Conservation (phyloP, 2,113 vertebrate genomes). For the Myotis davidii region DNA sequence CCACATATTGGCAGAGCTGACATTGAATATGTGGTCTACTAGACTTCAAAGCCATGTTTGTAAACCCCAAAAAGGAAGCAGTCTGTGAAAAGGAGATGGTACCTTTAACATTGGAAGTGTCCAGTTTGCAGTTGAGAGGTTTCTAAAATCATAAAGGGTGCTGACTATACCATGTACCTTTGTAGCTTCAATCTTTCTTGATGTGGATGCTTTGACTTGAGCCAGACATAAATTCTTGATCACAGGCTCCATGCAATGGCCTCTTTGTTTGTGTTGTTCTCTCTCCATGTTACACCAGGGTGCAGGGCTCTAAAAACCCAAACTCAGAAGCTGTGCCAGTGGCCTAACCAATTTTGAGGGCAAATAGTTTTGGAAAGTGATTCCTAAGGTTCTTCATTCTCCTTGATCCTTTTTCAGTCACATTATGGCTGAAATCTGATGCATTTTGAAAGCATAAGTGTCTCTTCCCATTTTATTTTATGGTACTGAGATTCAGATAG, state of each 20-base stretch:
- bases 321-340: background rate
- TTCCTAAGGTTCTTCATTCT: slow-evolving; percentile 4
- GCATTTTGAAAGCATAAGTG: slow-evolving; percentile 15
- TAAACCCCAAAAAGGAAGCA: background rate
- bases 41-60: background rate
- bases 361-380: slow-evolving; percentile 22
- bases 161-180: background rate
- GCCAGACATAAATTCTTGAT: background rate
- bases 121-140: background rate
- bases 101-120: background rate
- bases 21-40: background rate
- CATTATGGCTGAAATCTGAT: background rate
- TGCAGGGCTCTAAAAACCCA: background rate
- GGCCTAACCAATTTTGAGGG: background rate
- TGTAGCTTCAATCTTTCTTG: slow-evolving; percentile 6
- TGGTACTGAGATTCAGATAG: background rate
- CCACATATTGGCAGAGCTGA: background rate
- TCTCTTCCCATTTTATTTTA: background rate
- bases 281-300: background rate
- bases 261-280: background rate
- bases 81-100: background rate
- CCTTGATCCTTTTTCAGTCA: background rate
- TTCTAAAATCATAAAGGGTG: background rate
- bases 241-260: background rate
- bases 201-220: background rate